Base-by-base conservation (phyloP, 2,113 vertebrate species). In the Lasiurus cinereus region DNA sequence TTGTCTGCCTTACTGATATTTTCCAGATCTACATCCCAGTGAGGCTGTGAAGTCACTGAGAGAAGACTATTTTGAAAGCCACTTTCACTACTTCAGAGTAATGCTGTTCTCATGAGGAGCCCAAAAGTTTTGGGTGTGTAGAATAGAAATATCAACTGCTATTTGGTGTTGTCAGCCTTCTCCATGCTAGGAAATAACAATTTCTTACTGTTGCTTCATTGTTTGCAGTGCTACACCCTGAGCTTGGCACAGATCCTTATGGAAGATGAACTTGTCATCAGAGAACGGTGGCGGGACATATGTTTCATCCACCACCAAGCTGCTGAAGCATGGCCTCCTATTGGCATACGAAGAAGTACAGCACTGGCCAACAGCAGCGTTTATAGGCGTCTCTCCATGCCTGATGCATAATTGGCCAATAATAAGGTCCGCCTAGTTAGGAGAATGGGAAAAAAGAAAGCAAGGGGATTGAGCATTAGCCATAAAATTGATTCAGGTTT, bases 321-420 rank as follows among this genome's bases (percentile, higher is more conserved):
- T 93, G 54, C 97, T 97, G 93, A 98, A 98, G 21, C 98, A 98
- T 0, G 97, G 96, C 69, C 98, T 98, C 92, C 94, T 97, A 88
- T 83, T 13, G 2, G 98, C 79, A 3, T 98, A 98, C 1, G 97
- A 97, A 0, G 98, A 96, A 0, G 80, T 93, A 93, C 98, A 98
- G 97, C 98, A 98, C 0, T 94, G 98, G 1, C 93, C 50, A 2
- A 98, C 95, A 0, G 98, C 79, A 2, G 98, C 95, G 0, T 98
- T 98, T 10, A 98, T 6, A 0, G 98, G 97, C 1, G 10, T 86
- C 18, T 19, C 73, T 87, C 97, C 73, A 11, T 98, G 98, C 24
- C 69, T 97, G 82, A 67, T 96, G 94, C 98, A 98, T 92, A 98
- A 94, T 0, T 98, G 97, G 13, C 98, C 97, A 15, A 98, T 97